Evolutionary conservation across 2,888 invertebrate genomes (phyloP), one percentile per base, ranked within the genome.

Genomic region (Lepidochrysops patricia): DNA sequence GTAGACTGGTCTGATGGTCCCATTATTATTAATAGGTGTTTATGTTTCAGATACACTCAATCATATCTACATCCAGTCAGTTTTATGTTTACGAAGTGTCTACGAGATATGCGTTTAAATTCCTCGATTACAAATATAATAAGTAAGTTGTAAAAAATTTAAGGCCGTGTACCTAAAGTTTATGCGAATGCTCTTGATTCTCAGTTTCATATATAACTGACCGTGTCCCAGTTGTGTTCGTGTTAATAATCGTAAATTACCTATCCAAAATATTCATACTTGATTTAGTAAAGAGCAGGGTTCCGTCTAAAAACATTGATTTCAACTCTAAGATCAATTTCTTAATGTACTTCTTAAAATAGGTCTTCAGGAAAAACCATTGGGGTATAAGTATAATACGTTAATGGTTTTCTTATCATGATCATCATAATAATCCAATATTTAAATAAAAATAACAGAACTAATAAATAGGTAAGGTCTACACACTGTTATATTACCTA

Each of bases 11-110:
- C n/a, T n/a, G n/a, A n/a, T n/a, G n/a, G n/a, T n/a, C n/a, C n/a
- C n/a, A n/a, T n/a, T n/a, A n/a, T n/a, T n/a, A n/a, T n/a, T n/a
- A n/a, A n/a, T 34, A 4, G 34, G 12, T 2, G 4, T n/a, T n/a
- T 5, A 25, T 25, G 4, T 77, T 78, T 32, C 69, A 87, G 85
- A 9, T 83, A 0, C 77, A 86, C 57, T 82, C 88, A 0, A 62
- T 87, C 57, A 0, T 80, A 9, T 67, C 77, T 0, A 79, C 84
- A 0, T 73, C 75, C 60, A 70, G 73, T 32, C 85, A 84, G 60
- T 87, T 88, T 62, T 84, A 80, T 60, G 65, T 79, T 0, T 88
- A 80, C 50, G 78, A 82, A 70, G 19, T 80, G 19, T 62, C 76
- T 0, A 80, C 82, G 0, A 71, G 69, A 64, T 71, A 68, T 26